phyloP scores from a whole-genome alignment of 1,140 invertebrate species.

The Hetaerina americana region DNA sequence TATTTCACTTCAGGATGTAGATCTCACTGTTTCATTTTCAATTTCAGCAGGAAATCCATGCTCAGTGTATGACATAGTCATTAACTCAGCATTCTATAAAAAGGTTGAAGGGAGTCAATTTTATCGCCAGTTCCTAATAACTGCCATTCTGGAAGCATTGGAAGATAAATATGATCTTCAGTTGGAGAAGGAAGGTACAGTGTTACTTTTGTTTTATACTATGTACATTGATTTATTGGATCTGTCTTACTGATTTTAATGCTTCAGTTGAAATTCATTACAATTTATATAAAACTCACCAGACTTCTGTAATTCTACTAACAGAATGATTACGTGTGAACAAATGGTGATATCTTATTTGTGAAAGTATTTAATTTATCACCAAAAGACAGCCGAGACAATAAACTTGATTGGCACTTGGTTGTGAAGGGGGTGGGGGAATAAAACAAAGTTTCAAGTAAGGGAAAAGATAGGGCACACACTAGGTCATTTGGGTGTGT shows the following conservation, averaged over 20 bases:
- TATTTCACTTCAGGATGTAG: too few species aligned
- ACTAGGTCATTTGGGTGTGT: too few species aligned
- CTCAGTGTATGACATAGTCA: slow-evolving; percentile 61
- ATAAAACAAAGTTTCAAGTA: too few species aligned
- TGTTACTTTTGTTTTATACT: neutral
- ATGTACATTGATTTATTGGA: neutral
- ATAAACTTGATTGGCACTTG: too few species aligned
- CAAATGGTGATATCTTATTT: neutral
- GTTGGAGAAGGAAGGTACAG: slow-evolving; percentile 41
- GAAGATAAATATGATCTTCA: slow-evolving; percentile 58
- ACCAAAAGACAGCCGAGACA: neutral
- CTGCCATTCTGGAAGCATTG: slow-evolving; percentile 57
- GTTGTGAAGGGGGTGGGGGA: too few species aligned
- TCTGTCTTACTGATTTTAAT: neutral
- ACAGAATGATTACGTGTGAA: slow-evolving; percentile 6
- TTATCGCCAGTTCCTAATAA: slow-evolving; percentile 61
- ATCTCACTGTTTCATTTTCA: too few species aligned
- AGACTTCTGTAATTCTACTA: neutral
- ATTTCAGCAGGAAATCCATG: slow-evolving; percentile 44
- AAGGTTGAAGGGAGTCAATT: slow-evolving; percentile 51
- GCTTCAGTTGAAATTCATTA: neutral
- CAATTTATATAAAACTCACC: neutral
- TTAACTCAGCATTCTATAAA: slow-evolving; percentile 55
- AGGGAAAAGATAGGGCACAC: too few species aligned
- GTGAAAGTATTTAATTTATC: neutral